Base-by-base conservation (phyloP, 2,797 vertebrate species). In the Chelidonichthys spinosus region DNA sequence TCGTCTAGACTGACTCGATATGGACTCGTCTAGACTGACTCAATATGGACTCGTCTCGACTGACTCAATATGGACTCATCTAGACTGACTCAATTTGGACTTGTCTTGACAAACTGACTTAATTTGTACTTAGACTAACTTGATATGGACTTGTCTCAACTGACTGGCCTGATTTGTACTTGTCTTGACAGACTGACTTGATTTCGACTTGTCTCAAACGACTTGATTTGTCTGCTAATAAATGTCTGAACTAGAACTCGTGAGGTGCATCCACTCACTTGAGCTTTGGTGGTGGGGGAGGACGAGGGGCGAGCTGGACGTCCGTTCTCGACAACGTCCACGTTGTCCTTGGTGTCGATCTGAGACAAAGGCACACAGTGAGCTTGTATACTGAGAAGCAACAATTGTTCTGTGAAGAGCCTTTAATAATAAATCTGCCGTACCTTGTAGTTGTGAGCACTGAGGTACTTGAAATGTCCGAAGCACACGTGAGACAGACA, bases 401-500 rank as follows among this genome's bases (percentile, higher is more conserved):
- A 25, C 37, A 0, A 0, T 2, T 4, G 7, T 13, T 25, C 33
- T 55, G 33, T 33, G 5, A 10, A 2, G 8, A 13, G 5, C 4
- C 9, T 52, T 4, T 7, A 1, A 2, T 1, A 15, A 9, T n/a
- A 4, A 3, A 1, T 4, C 2, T 0, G 14, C 14, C 1, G 17
- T 79, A 91, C 91, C 91, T 98, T 97, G 92, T 98, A 99, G 95
- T 99, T 99, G 93, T 99, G 97, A 84, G 97, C 97, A 72, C 97
- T 99, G 93, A 99, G 97, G 92, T 99, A 98, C 95, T 99, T 99
- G 94, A 99, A 99, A 92, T 99, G 97, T 81, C 97, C 97, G 2
- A 99, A 99, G 93, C 97, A 99, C 92, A 98, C 96, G 4, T 99
- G 97, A 56, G 97, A 98, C 87, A 99, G 93, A 82, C 97, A 99